Base-by-base conservation (phyloP, 2,797 vertebrate genomes). In the Enoplosus armatus region DNA sequence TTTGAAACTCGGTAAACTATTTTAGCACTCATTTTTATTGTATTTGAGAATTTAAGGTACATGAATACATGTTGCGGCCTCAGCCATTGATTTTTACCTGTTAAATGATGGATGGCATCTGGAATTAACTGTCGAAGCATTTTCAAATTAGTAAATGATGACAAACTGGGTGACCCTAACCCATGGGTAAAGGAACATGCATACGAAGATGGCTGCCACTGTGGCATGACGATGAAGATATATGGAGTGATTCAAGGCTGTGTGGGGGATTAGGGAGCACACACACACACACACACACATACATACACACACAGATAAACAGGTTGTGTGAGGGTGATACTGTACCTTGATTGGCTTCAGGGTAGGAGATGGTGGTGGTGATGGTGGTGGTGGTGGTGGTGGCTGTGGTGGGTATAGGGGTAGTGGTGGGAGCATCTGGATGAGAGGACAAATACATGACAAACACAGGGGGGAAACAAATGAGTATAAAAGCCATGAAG, bases 351-450 rank as follows among this genome's bases (percentile, higher is more conserved):
- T 94, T 96, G 95, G 93, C 96, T 96, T 97, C 97, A 83, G 71
- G 97, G 97, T 95, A 95, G 97, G 87, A 91, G 91, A 84, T 88
- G 92, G 91, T 90, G 92, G 96, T 90, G 94, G 95, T 95, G 96
- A 95, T 96, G 95, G 94, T 96, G 95, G 95, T 96, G 75, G 90
- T 92, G 85, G 94, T 89, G 92, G 94, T 93, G 85, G 95, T 93
- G 89, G 95, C 91, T 94, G 96, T 97, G 95, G 97, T 99, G 97
- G 97, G 96, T 96, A 94, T 96, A 97, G 97, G 98, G 97, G 97
- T 95, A 94, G 98, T 99, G 96, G 97, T 99, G 96, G 95, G 98
- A 96, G 97, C 97, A 98, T 99, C 98, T 99, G 97, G 96, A 98
- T 98, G 98, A 94, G 82, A 96, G 97, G 97, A 96, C 95, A 97